Evolutionary conservation across 2,797 vertebrate species (phyloP), one percentile per base, ranked within the genome.

Genomic region (Gymnothorax reevesii): DNA sequence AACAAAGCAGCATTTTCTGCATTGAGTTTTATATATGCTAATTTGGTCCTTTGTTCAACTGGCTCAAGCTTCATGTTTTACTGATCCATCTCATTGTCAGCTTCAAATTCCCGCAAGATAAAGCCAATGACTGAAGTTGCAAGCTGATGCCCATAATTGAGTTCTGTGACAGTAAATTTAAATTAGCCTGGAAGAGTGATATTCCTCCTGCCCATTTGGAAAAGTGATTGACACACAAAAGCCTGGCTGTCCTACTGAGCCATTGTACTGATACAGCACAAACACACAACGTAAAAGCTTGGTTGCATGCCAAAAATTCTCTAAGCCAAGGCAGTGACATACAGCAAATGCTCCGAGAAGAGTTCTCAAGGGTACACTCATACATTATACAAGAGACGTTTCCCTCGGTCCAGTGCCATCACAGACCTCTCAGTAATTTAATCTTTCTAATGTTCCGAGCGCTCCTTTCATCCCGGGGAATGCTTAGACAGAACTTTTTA

Each of bases 401-500:
- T 88, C 82, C 89, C 59, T 86, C 92, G 91, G 90, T 90, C 88
- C 22, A 83, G 91, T 89, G 91, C 92, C 93, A 93, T 90, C 89
- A 89, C 91, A 89, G 90, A 93, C 93, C 91, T 92, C 89, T 94
- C 87, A 90, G 89, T 90, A 88, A 93, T 93, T 91, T 91, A 92
- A 93, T 94, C 89, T 89, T 86, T 94, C 91, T 93, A 94, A 94
- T 92, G 94, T 94, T 92, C 90, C 83, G 7, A 83, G 87, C 89
- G 73, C 89, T 93, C 90, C 79, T 93, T 92, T 94, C 90, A 92
- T 91, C 92, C 92, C 86, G 59, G 88, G 85, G 89, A 94, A 91
- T 93, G 94, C 93, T 94, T 92, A 93, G 90, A 92, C 90, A 89
- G 89, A 92, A 87, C 52, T 89, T 95, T 94, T 92, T 89, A 92